phyloP scores from a whole-genome alignment of 2,113 vertebrate species.

The Callaeas wilsoni region DNA sequence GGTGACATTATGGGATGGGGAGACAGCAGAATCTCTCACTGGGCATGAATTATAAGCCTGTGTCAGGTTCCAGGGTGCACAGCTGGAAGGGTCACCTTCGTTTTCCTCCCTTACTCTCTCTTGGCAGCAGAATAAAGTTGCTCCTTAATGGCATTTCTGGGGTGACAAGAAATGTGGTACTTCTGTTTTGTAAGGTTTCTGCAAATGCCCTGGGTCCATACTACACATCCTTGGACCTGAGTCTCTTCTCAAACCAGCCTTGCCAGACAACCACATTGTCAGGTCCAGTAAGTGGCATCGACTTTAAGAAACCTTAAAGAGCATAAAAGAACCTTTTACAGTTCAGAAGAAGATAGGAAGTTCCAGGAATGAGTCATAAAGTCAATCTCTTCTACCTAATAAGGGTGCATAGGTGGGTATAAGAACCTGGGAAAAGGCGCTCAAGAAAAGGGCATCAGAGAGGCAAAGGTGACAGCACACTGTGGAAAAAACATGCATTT shows the following conservation, averaged over 20 bases:
- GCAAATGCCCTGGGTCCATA: background rate
- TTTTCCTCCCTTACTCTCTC: background rate
- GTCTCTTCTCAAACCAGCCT: background rate
- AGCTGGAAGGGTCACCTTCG: background rate
- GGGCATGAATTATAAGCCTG: background rate
- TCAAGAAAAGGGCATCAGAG: background rate
- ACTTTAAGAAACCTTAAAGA: background rate
- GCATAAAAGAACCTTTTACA: background rate
- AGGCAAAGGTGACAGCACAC: background rate
- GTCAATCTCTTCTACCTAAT: background rate
- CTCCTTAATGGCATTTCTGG: background rate
- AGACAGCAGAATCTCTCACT: background rate
- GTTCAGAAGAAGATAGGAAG: background rate
- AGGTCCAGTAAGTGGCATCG: background rate
- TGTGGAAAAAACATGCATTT: background rate
- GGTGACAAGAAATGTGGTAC: background rate
- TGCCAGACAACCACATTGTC: background rate
- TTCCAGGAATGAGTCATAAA: background rate
- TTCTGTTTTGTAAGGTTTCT: background rate
- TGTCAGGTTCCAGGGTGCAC: background rate
- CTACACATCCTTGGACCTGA: background rate
- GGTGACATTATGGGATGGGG: background rate
- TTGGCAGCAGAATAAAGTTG: background rate
- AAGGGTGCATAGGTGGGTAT: background rate
- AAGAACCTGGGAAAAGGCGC: background rate